Percentiles rank a stretch among this genome's conserved stretches.
These are phyloP conservation scores for Muschampia plurimacula DNA, from an alignment of 2,888 invertebrate species.

Conservation along the genomic window DNA sequence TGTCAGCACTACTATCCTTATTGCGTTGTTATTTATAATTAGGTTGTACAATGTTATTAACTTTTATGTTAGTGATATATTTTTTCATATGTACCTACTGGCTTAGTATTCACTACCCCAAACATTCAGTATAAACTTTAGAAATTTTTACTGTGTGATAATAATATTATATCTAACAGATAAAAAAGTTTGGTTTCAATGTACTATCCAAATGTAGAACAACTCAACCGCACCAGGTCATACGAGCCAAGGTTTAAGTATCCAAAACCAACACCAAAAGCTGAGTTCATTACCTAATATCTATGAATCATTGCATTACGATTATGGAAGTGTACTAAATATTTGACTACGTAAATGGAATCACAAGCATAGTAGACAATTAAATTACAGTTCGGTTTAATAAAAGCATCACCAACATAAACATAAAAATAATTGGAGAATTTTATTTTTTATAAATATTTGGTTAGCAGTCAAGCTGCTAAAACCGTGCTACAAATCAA, in stretches of 20 bases:
- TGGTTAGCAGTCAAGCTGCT: not conserved
- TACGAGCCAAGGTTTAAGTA: not conserved
- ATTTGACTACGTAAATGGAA: not conserved
- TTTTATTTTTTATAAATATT: not conserved
- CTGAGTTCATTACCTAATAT: not conserved
- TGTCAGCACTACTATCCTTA: constrained; percentile 6
- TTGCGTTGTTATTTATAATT: not conserved
- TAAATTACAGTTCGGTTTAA: too few relatives aligned
- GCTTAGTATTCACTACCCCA: too few relatives aligned
- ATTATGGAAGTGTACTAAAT: not conserved
- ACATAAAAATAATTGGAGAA: too few relatives aligned
- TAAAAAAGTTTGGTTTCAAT: not conserved
- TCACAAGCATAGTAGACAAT: too few relatives aligned
- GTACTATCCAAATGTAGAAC: not conserved
- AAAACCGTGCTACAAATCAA: not conserved
- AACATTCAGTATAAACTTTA: too few relatives aligned
- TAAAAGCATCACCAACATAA: too few relatives aligned
- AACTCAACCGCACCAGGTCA: not conserved
- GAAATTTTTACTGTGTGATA: too few relatives aligned
- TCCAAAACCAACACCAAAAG: not conserved
- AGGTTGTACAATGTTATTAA: not conserved
- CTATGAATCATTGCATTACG: not conserved
- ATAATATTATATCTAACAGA: too few relatives aligned
- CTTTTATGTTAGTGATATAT: too few relatives aligned
- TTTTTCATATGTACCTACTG: too few relatives aligned